phyloP scores from a whole-genome alignment of 2,797 vertebrate species.

The Leuciscus waleckii region DNA sequence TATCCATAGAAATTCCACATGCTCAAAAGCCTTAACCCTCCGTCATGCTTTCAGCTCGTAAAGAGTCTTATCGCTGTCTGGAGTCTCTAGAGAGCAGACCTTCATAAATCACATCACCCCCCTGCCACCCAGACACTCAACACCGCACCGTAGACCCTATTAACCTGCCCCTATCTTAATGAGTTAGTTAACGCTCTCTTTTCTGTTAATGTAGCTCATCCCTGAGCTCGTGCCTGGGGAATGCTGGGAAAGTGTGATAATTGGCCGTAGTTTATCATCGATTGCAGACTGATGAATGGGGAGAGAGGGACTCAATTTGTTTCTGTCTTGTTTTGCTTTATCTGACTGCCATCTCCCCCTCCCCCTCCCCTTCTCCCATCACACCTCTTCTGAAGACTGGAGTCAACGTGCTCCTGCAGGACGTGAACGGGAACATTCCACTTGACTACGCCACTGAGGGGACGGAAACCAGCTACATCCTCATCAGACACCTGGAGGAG shows the following conservation, averaged over 20 bases:
- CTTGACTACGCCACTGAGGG: constrained; percentile 91
- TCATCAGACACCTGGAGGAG: constrained; percentile 89
- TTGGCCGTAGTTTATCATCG: constrained; percentile 70
- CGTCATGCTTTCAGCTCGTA: neutral
- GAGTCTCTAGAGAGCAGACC: constrained; percentile 58
- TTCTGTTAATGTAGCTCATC: constrained; percentile 64
- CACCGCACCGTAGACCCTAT: constrained; percentile 26
- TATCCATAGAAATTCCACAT: neutral
- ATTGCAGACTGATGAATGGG: constrained; percentile 67
- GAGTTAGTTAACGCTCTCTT: constrained; percentile 71
- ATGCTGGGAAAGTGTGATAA: constrained; percentile 71
- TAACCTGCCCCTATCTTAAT: constrained; percentile 65
- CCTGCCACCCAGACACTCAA: constrained; percentile 30
- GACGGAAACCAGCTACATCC: constrained; percentile 88
- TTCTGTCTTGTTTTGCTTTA: constrained; percentile 39
- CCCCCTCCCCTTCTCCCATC: constrained; percentile 12
- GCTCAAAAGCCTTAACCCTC: neutral
- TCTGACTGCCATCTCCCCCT: constrained; percentile 2
- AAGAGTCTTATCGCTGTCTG: neutral
- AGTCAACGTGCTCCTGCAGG: constrained; percentile 90
- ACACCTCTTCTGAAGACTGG: constrained; percentile 78
- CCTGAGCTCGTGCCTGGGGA: constrained; percentile 58
- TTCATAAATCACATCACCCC: constrained; percentile 73
- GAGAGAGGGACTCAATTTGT: constrained; percentile 61
- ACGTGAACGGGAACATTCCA: constrained; percentile 89